Evolutionary conservation across 2,888 invertebrate genomes (phyloP).

Genomic region (Microctonus brassicae): DNA sequence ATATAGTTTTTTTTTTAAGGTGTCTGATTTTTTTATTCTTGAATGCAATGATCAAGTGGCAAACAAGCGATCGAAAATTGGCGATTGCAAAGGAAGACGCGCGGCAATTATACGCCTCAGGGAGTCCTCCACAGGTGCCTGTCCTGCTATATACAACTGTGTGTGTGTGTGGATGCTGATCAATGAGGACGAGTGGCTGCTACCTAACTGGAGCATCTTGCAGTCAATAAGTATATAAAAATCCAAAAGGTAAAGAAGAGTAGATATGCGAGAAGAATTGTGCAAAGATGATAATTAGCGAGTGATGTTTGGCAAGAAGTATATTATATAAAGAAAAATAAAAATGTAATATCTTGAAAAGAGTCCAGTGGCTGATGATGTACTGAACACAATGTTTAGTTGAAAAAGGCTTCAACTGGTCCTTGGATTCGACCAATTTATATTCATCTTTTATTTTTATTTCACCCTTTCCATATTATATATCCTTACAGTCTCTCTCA

Average conservation of each 20-base stretch:
- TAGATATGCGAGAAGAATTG: neutral
- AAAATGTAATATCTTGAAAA: neutral
- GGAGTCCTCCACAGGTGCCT: conserved; percentile 23
- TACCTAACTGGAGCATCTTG: conserved; percentile 36
- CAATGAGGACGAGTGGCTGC: conserved; percentile 3
- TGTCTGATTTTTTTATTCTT: neutral
- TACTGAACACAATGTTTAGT: neutral
- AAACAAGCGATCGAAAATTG: conserved; percentile 29
- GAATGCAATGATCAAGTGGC: conserved; percentile 14
- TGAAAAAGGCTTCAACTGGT: conserved; percentile 4
- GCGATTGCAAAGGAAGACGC: conserved; percentile 10
- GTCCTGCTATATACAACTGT: neutral
- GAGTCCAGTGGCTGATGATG: conserved; percentile 24
- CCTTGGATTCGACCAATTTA: conserved; percentile 9
- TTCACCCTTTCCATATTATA: neutral
- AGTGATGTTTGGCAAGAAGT: neutral
- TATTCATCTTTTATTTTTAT: conserved; percentile 7
- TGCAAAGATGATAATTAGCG: conserved; percentile 24
- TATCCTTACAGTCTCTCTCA: neutral
- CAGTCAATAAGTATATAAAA: neutral
- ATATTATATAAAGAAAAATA: neutral
- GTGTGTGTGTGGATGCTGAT: neutral
- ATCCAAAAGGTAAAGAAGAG: neutral
- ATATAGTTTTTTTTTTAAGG: neutral
- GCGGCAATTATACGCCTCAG: conserved; percentile 32